These are phyloP conservation scores for Sphenodon punctatus DNA, from an alignment of 2,797 vertebrate species.

Conservation along the genomic window DNA sequence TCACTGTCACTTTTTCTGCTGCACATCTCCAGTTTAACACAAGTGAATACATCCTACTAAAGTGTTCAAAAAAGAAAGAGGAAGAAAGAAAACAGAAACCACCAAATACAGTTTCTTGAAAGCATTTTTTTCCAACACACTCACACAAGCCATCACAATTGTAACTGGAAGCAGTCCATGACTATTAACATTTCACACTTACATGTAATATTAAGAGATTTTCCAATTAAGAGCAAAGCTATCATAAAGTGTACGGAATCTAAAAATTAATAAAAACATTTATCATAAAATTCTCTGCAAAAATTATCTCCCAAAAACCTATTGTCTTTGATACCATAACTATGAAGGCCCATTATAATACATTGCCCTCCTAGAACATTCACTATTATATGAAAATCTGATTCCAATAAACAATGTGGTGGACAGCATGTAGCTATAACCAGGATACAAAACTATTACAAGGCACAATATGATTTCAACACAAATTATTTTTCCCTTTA, in stretches of 20 bases:
- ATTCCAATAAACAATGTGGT: not conserved
- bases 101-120: not conserved
- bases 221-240: not conserved
- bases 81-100: not conserved
- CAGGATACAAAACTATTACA: slow-evolving; percentile 30
- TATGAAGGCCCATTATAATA: not conserved
- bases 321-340: not conserved
- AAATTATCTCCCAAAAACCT: not conserved
- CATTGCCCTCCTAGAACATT: slow-evolving; percentile 26
- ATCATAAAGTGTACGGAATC: not conserved
- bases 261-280: not conserved
- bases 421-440: not conserved
- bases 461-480: not conserved
- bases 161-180: not conserved
- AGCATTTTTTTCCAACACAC: slow-evolving; percentile 25
- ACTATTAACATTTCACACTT: not conserved
- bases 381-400: slow-evolving; percentile 10
- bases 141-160: not conserved
- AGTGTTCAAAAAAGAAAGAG: not conserved
- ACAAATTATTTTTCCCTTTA: slow-evolving; percentile 34
- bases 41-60: slow-evolving; percentile 1
- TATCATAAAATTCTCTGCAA: not conserved
- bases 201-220: not conserved
- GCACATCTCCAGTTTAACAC: not conserved
- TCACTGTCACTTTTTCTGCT: slow-evolving; percentile 22